phyloP scores from a whole-genome alignment of 2,797 vertebrate species.

The Buphagus erythrorhynchus region DNA sequence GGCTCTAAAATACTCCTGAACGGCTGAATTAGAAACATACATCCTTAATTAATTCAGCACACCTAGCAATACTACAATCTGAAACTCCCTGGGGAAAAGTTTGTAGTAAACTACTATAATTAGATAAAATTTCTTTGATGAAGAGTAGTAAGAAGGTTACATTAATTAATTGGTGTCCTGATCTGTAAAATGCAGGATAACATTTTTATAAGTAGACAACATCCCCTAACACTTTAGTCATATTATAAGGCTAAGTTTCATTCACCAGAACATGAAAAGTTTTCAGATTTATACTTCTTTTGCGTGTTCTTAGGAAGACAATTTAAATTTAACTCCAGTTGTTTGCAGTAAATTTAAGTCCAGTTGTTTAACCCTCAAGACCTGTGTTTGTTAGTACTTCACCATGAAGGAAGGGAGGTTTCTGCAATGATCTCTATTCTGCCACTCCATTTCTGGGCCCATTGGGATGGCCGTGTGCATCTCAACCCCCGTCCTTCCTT shows the following conservation, averaged over 20 bases:
- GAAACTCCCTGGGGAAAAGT: conserved; percentile 46
- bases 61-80: neutral
- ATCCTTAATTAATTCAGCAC: neutral
- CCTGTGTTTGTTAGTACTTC: rapidly evolving
- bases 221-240: neutral
- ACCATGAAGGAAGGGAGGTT: neutral
- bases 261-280: neutral
- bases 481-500: neutral
- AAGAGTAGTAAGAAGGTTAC: neutral
- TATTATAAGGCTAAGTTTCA: neutral
- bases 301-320: neutral
- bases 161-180: neutral
- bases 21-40: neutral
- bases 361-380: neutral
- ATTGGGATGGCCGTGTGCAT: rapidly evolving
- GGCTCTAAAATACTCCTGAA: neutral
- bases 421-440: neutral
- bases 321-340: neutral
- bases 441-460: neutral
- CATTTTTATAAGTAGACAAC: neutral
- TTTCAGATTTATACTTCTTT: neutral
- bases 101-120: neutral
- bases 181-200: neutral
- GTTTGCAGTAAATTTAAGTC: neutral
- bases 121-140: conserved; percentile 20